phyloP scores from a whole-genome alignment of 2,797 vertebrate genomes.

The Hirundo rustica region DNA sequence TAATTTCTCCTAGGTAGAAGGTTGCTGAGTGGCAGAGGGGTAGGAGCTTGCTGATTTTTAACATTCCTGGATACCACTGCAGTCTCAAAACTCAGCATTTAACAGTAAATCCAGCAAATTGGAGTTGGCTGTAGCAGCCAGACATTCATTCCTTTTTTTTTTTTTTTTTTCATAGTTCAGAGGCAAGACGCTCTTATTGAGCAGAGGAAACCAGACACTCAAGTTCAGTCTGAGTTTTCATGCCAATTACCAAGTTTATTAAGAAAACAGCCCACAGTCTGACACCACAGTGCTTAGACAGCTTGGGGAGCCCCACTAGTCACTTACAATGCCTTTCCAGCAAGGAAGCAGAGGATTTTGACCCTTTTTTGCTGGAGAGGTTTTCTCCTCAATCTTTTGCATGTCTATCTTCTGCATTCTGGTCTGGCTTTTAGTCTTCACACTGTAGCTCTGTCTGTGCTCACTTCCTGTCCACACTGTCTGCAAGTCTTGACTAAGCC shows the following conservation, averaged over 20 bases:
- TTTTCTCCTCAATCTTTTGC: not conserved
- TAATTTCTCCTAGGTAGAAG: not conserved
- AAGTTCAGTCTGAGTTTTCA: not conserved
- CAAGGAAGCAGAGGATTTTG: not conserved
- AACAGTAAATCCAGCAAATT: slow-evolving; percentile 23
- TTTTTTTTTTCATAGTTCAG: slow-evolving; percentile 10
- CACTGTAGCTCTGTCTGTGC: not conserved
- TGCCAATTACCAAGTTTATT: not conserved
- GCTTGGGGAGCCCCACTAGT: not conserved
- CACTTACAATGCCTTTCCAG: not conserved
- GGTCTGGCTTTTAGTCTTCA: not conserved
- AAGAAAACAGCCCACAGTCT: not conserved
- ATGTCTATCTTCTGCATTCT: not conserved
- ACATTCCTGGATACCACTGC: not conserved
- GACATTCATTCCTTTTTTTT: not conserved
- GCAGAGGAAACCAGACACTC: not conserved
- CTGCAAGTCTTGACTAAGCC: not conserved
- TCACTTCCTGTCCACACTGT: not conserved
- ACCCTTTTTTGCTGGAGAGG: not conserved
- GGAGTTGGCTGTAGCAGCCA: not conserved
- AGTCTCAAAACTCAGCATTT: not conserved
- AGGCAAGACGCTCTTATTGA: not conserved
- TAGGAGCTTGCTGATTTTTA: not conserved
- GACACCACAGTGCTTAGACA: not conserved
- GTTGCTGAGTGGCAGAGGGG: not conserved